Evolutionary conservation across 2,888 invertebrate species (phyloP), one percentile per base, ranked within the genome.

Genomic region (Listrodromus nycthemerus): DNA sequence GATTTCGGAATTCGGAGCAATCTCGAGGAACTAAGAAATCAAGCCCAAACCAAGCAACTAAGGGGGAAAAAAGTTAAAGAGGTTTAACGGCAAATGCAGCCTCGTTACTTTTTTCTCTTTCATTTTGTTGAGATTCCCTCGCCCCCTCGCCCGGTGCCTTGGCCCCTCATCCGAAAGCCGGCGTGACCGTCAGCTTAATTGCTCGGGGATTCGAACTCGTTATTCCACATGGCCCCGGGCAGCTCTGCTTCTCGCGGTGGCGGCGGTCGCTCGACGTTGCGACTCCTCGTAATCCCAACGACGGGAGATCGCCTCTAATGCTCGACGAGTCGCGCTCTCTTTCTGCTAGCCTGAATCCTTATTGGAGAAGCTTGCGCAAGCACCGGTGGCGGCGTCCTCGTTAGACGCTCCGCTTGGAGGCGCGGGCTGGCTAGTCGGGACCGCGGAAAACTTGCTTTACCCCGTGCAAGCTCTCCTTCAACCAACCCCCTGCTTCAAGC

Each of bases 181-280:
- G 85, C 87, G 88, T 86, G 83, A 88, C 89, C 86, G 85, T 87
- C 84, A 87, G 88, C 89, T 91, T 92, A 92, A 92, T 92, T 92
- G 91, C 91, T 91, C 88, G 76, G 90, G 91, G 91, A 91, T 88
- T 91, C 89, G 88, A 89, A 88, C 89, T 91, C 90, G 90, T 91
- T 91, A 89, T 88, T 88, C 85, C 86, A 83, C 78, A 88, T 87
- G 88, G 87, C 89, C 76, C 82, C 87, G 86, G 89, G 88, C 87
- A 87, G 87, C 41, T 67, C 13, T 41, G 48, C 76, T 63, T 58
- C 63, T 69, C 70, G 66, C 69, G 63, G 73, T 69, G 63, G 58
- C 30, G 73, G 58, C 48, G 67, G 63, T 61, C 30, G 52, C 75
- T 78, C 78, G 70, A 77, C 63, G 75, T 80, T 77, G 75, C 80